Evolutionary conservation across 2,888 invertebrate genomes (phyloP).

Genomic region (Macropis europaea): DNA sequence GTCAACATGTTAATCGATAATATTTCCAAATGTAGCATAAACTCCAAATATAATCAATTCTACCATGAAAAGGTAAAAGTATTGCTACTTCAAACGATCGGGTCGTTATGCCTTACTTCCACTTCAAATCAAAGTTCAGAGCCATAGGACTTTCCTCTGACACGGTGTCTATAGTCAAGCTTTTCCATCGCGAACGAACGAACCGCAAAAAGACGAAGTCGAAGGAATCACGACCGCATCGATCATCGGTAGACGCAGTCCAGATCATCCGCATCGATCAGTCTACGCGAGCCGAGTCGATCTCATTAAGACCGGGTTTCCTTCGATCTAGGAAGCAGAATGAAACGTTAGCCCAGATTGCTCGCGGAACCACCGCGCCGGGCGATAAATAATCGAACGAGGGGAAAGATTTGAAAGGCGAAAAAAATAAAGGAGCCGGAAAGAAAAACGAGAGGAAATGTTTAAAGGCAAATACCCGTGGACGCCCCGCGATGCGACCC

Average conservation of each 20-base stretch:
- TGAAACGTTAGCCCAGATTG: constrained; percentile 63
- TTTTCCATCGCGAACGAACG: neutral
- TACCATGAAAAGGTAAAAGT: too few relatives aligned
- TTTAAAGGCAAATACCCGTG: constrained; percentile 74
- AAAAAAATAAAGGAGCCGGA: neutral
- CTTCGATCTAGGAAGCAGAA: constrained; percentile 49
- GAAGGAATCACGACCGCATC: neutral
- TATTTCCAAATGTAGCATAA: too few relatives aligned
- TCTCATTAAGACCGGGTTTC: constrained; percentile 40
- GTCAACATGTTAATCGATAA: too few relatives aligned
- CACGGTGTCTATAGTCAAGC: too few relatives aligned
- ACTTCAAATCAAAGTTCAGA: too few relatives aligned
- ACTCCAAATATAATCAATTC: too few relatives aligned
- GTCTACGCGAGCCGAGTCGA: constrained; percentile 2
- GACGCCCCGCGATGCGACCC: constrained; percentile 78
- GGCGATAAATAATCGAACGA: constrained; percentile 70
- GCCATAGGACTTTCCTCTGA: too few relatives aligned
- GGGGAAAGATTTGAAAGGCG: constrained; percentile 38
- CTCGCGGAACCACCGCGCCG: constrained; percentile 20
- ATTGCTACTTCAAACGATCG: too few relatives aligned
- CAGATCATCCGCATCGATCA: constrained; percentile 27
- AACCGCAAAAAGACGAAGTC: neutral
- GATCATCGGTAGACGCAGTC: constrained; percentile 11
- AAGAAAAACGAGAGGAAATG: constrained; percentile 45
- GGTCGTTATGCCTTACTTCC: too few relatives aligned